Conservation (phyloP, 2,113 vertebrate genomes). For the Podarcis raffonei region DNA sequence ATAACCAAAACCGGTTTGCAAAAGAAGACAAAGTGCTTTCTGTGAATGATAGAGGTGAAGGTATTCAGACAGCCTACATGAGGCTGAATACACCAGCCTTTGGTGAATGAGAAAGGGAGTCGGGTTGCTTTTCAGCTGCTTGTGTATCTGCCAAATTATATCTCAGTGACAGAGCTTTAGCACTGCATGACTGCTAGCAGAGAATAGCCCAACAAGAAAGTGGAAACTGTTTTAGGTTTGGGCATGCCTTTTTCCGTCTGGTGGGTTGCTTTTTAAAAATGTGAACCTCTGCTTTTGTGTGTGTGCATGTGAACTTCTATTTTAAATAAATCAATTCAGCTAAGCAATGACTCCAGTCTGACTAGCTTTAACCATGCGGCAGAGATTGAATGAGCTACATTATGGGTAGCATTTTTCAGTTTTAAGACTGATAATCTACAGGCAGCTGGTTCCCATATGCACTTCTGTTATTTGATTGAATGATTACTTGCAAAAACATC, state of each 20-base stretch:
- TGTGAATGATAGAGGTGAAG: background rate
- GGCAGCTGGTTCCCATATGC: background rate
- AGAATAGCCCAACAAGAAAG: background rate
- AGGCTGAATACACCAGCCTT: background rate
- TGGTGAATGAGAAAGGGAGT: background rate
- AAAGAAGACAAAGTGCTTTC: background rate
- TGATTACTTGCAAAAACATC: background rate
- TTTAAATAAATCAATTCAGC: background rate
- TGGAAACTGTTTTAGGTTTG: background rate
- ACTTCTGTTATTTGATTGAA: background rate
- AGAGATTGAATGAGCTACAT: background rate
- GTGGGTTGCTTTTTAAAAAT: background rate
- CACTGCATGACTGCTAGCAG: background rate
- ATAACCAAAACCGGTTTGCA: background rate
- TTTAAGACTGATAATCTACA: background rate
- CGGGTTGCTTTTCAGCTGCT: background rate
- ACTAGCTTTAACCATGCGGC: background rate
- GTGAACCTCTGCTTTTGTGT: background rate
- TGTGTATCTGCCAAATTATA: background rate
- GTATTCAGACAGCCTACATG: background rate
- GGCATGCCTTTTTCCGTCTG: background rate
- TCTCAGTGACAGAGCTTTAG: background rate
- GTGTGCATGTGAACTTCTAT: background rate
- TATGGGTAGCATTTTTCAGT: no score
- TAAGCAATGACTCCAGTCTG: background rate